Base-by-base conservation (phyloP, 2,797 vertebrate species). In the Micrastur ruficollis region DNA sequence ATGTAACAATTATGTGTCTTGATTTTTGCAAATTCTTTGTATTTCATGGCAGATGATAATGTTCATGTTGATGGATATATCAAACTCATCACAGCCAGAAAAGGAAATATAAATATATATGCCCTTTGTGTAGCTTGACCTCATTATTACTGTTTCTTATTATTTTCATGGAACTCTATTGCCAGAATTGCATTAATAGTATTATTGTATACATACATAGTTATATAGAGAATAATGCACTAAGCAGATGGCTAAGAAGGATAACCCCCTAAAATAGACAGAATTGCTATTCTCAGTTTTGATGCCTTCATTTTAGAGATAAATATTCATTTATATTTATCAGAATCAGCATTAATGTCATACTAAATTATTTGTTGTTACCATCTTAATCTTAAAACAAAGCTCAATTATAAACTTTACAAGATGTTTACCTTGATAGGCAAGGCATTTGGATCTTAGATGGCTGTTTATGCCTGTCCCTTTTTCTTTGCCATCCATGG, bases 341-440 rank as follows among this genome's bases (percentile, higher is more conserved):
- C 21, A 68, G 40, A 91, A 84, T 34, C 26, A 46, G 11, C 23
- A 73, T 42, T 42, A 62, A 31, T n/a, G 6, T 47, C 19, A 31
- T 27, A 29, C 8, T 38, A 12, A 66, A 50, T 47, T 79, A 29
- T 46, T 62, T 62, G 11, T n/a, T 83, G 20, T 53, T 73, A 14
- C 11, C 25, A 6, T 34, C 46, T 50, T 80, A 80, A 61, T 32
- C 75, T 80, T 72, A 72, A 86, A 59, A 50, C 4, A n/a, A 79
- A 81, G 9, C 4, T 40, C 0, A 74, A 15, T 58, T 71, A 8
- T 34, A 65, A 62, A 40, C 0, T 0, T 53, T 52, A 22, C 3
- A 75, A 70, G 32, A 59, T 11, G 0, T 31, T 68, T 73, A 8
- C 25, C 4, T 40, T 63, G 55, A 36, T 9, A 86, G n/a, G 8